phyloP scores from a whole-genome alignment of 2,797 vertebrate genomes.

The Brachyrhaphis roseni region DNA sequence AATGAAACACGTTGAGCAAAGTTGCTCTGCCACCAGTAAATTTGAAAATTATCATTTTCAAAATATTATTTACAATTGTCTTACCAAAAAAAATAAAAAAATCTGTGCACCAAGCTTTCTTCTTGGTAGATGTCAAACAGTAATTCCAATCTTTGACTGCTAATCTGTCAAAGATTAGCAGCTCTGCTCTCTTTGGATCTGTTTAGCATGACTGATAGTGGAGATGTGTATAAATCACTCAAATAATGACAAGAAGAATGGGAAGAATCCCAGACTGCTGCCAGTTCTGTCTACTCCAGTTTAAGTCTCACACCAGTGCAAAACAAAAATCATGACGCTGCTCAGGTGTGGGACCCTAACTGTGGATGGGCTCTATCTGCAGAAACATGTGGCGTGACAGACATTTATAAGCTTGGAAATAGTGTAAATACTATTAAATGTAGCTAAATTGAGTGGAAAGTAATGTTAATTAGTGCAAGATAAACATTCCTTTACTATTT shows the following conservation, averaged over 20 bases:
- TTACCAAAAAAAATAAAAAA: not conserved
- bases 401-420: not conserved
- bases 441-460: not conserved
- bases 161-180: constrained; percentile 7
- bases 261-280: constrained; percentile 29
- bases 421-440: not conserved
- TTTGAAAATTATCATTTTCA: not conserved
- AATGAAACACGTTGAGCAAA: constrained; percentile 33
- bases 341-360: constrained; percentile 88
- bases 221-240: constrained; percentile 29
- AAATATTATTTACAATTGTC: not conserved
- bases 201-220: constrained; percentile 17
- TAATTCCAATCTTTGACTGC: constrained; percentile 1
- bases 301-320: constrained; percentile 91
- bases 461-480: not conserved
- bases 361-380: constrained; percentile 71
- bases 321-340: constrained; percentile 86
- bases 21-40: constrained; percentile 20
- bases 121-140: not conserved
- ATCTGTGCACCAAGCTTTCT: not conserved
- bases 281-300: constrained; percentile 76
- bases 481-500: not conserved
- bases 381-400: constrained; percentile 11
- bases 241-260: constrained; percentile 31
- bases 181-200: not conserved